Base-by-base conservation (phyloP, 2,113 vertebrate species). In the Deroptyus accipitrinus region DNA sequence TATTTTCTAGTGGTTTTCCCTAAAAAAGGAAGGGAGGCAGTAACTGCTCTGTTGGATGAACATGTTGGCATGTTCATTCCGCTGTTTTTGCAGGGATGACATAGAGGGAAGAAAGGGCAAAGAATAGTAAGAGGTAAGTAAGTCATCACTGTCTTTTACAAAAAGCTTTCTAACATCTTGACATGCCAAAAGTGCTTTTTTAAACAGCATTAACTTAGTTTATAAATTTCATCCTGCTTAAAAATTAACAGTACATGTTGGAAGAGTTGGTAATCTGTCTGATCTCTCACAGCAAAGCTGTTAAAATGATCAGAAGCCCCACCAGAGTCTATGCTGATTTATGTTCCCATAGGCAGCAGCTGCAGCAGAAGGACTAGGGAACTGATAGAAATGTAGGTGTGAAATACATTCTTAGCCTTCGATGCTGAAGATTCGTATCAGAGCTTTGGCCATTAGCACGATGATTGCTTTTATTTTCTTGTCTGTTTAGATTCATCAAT, bases 1-100 rank as follows among this genome's bases (percentile, higher is more conserved):
- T 37, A 6, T 41, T 75, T 92, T 64, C 66, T 75, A 10, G 13
- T 75, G 44, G 52, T 19, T 59, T 91, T 86, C 37, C 55, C 68
- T 39, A 37, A 52, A 67, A 67, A 57, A 59, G 51, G 78, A 84
- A 68, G 11, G 6, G 57, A 72, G 10, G 9, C 25, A 46, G 17
- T 19, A 74, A 37, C 31, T 83, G 20, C 35, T 80, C 22, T 49
- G 10, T 46, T 83, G 67, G 15, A 35, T 79, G n/a, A 10, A 4
- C 8, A 2, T 30, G 9, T 69, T 61, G 10, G 5, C 11, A 2
- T 30, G 9, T 73, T 64, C 0, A 0, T 46, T 59, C 76, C 8
- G 30, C 19, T 3, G 24, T 44, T 86, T 84, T 62, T 78, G 19
- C 39, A 14, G 6, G 8, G 12, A 5, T 49, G 0, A 0, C 6